These are phyloP conservation scores for Stegophylla sp. DNA, from an alignment of 2,888 invertebrate genomes.

Conservation along the genomic window DNA sequence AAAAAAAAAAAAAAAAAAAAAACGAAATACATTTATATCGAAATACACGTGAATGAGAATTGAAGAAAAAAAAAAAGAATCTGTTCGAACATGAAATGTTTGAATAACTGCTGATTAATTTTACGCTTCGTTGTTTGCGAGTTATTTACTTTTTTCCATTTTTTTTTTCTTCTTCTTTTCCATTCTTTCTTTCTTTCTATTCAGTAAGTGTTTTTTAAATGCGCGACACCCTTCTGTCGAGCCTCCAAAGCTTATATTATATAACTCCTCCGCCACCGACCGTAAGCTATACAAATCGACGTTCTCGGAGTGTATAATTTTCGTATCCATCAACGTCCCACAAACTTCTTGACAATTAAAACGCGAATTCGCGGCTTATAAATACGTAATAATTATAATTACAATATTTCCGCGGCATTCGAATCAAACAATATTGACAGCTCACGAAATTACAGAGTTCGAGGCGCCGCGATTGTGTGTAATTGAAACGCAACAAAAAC, in stretches of 20 bases:
- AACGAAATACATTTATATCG: no score
- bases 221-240: conserved; percentile 32
- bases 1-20: no score
- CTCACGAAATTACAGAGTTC: not conserved
- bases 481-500: not conserved
- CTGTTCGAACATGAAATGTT: conserved; percentile 8
- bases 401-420: no score
- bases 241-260: conserved; percentile 12
- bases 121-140: conserved; percentile 23
- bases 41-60: not conserved
- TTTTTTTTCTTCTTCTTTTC: no score
- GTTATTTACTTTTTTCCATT: conserved; percentile 3
- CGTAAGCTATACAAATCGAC: conserved; percentile 34
- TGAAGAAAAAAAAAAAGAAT: conserved; percentile 11
- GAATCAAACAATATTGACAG: conserved; percentile 2
- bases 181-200: conserved; percentile 16
- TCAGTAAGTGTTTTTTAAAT: conserved; percentile 36
- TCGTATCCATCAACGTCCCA: conserved; percentile 32
- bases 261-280: not conserved
- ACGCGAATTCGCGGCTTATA: not conserved
- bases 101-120: conserved; percentile 23
- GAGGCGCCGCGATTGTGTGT: no score
- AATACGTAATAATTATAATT: conserved; percentile 19
- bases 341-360: conserved; percentile 27
- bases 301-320: conserved; percentile 31